Conservation (phyloP, 2,888 invertebrate genomes). For the Drosophila kokeensis region DNA sequence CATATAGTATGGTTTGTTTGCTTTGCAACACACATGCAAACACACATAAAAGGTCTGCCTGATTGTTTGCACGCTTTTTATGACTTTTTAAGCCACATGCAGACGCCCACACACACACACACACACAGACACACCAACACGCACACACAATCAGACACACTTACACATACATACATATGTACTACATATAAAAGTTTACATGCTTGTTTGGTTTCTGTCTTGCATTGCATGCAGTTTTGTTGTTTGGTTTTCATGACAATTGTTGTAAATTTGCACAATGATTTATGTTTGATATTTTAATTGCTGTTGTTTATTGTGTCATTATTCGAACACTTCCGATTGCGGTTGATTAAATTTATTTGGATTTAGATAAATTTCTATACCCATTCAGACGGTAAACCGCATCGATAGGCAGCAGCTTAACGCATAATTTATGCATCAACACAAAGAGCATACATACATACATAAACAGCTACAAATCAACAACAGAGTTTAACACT, state of each 20-base stretch:
- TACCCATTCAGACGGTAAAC: conserved; percentile 43
- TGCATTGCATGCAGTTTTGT: conserved; percentile 61
- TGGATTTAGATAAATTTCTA: conserved; percentile 71
- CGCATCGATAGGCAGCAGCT: conserved; percentile 64
- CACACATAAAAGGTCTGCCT: conserved; percentile 30
- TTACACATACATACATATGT: conserved; percentile 11
- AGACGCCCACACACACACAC: conserved; percentile 18
- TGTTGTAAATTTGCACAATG: conserved; percentile 76
- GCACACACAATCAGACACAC: conserved; percentile 6
- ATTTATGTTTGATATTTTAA: conserved; percentile 80
- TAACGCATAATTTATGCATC: conserved; percentile 57
- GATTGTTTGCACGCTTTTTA: conserved; percentile 66
- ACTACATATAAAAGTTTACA: conserved; percentile 27
- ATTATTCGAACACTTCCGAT: conserved; percentile 80
- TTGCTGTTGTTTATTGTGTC: conserved; percentile 80
- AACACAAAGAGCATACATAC: conserved; percentile 42
- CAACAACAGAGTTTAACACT: conserved; percentile 45
- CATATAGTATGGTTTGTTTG: conserved; percentile 28
- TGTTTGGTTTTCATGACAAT: conserved; percentile 69
- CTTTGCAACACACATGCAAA: conserved; percentile 36
- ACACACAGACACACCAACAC: conserved; percentile 6
- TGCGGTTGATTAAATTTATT: conserved; percentile 81
- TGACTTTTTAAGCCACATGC: conserved; percentile 57
- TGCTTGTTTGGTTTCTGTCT: conserved; percentile 52
- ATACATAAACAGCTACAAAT: conserved; percentile 35